A percentile compares a stretch with the other conserved stretches of the same genome.
phyloP scores from a whole-genome alignment of 2,113 vertebrate genomes.

The Cnemophilus loriae region DNA sequence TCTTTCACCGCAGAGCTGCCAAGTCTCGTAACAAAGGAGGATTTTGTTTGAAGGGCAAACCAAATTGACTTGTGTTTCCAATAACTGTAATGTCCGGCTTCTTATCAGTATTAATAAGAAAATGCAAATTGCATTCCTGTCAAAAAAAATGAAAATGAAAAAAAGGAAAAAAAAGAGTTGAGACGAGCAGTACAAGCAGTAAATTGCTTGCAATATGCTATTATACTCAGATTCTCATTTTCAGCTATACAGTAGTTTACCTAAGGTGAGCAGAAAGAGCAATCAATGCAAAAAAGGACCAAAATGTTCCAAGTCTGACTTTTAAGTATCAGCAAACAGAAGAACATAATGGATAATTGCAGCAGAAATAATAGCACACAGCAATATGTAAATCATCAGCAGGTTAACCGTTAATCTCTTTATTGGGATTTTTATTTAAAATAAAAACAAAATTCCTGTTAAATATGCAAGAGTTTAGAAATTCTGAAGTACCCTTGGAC shows the following conservation, averaged over 20 bases:
- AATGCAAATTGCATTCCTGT: conserved; percentile 51
- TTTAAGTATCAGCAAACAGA: conserved; percentile 7
- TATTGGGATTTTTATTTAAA: conserved; percentile 60
- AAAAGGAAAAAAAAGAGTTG: neutral
- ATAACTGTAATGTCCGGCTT: conserved; percentile 10
- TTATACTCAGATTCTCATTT: conserved; percentile 44
- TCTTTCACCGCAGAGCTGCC: conserved; percentile 27
- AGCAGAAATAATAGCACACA: neutral
- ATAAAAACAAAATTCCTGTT: conserved; percentile 11
- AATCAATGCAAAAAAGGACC: neutral
- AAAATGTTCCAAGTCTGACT: conserved; percentile 5
- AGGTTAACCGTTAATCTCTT: neutral
- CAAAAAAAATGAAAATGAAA: conserved; percentile 20
- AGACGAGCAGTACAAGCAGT: neutral
- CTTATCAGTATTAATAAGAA: conserved; percentile 59
- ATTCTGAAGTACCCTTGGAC: conserved; percentile 50
- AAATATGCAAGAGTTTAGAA: conserved; percentile 52
- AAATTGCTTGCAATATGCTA: conserved; percentile 37
- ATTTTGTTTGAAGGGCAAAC: conserved; percentile 58
- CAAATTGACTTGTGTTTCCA: conserved; percentile 56
- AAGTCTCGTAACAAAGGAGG: conserved; percentile 3
- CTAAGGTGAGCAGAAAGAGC: conserved; percentile 19
- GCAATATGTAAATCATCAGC: neutral
- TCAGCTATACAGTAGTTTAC: neutral
- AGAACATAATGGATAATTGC: neutral